Evolutionary conservation across 2,888 invertebrate species (phyloP), one percentile per base, ranked within the genome.

Genomic region (Coenonympha arcania): DNA sequence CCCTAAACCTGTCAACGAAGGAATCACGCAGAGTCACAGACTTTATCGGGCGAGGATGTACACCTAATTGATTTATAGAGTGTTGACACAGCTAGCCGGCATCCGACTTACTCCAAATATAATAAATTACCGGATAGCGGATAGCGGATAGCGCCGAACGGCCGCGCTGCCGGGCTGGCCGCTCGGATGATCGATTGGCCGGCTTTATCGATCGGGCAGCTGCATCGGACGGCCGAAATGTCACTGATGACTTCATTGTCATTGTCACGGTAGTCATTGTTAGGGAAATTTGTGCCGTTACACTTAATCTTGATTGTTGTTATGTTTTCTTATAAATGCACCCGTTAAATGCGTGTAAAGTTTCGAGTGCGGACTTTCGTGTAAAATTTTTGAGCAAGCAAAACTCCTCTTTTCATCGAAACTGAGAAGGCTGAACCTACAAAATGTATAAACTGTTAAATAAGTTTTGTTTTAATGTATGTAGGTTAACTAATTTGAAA

Each of bases 21-120:
- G 9, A 31, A 3, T 13, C 34, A 33, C 44, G 16, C n/a, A 16
- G 33, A 44, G 44, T n/a, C 44, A 18, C 22, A 20, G 24, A 9
- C 22, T 18, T 58, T 75, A 73, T 71, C 74, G 47, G 44, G 8
- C 40, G 26, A 65, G 73, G 74, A 79, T 72, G 76, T 71, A 71
- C 65, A 62, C 71, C 69, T 83, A 82, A 82, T 82, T 80, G 83
- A 82, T 83, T 81, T 82, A 83, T 81, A 76, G 76, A 71, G 75
- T 81, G 81, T 81, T 79, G 81, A 82, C 80, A 73, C 73, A 73
- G 62, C 63, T 65, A 65, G 64, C 63, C 66, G 55, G 62, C 67
- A 66, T 75, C 80, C 82, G 82, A 80, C 70, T 65, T 66, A 69
- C 69, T 71, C 69, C 71, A 75, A 76, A 78, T 76, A 76, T 80